Evolutionary conservation across 2,797 vertebrate genomes (phyloP).

Genomic region (Anguilla obscura): DNA sequence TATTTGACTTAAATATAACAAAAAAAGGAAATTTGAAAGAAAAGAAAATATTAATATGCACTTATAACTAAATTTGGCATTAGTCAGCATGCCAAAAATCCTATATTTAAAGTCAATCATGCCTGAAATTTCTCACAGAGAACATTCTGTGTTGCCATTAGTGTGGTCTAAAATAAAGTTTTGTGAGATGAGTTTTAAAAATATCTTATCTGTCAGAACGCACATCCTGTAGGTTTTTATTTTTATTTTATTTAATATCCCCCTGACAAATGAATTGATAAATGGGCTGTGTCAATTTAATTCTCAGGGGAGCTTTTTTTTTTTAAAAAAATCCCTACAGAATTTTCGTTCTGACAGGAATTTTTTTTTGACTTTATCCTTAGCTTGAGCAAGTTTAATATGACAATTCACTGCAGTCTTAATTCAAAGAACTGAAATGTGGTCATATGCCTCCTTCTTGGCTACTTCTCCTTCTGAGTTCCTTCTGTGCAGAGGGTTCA

Average conservation of each 20-base stretch:
- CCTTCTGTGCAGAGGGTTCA: too few species aligned
- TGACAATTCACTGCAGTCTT: background rate
- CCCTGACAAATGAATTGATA: too few species aligned
- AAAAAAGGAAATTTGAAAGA: background rate
- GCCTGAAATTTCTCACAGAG: constrained; percentile 16
- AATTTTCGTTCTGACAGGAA: background rate
- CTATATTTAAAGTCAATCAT: constrained; percentile 1
- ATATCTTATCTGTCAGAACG: background rate
- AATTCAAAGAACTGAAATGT: background rate
- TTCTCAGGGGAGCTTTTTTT: background rate
- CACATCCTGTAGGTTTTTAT: too few species aligned
- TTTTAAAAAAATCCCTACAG: background rate
- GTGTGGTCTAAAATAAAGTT: constrained; percentile 17
- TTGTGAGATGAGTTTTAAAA: constrained; percentile 14
- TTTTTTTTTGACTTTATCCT: background rate
- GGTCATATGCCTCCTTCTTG: background rate
- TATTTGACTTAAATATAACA: background rate
- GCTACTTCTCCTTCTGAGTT: background rate
- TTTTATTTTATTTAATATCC: too few species aligned
- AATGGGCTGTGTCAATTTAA: background rate
- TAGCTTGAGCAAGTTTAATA: background rate
- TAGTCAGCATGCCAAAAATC: constrained; percentile 18
- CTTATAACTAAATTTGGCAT: constrained; percentile 2
- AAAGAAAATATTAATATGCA: background rate
- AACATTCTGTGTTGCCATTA: background rate